Evolutionary conservation across 1,140 invertebrate species (phyloP).

Genomic region (Neuroterus valhalla): DNA sequence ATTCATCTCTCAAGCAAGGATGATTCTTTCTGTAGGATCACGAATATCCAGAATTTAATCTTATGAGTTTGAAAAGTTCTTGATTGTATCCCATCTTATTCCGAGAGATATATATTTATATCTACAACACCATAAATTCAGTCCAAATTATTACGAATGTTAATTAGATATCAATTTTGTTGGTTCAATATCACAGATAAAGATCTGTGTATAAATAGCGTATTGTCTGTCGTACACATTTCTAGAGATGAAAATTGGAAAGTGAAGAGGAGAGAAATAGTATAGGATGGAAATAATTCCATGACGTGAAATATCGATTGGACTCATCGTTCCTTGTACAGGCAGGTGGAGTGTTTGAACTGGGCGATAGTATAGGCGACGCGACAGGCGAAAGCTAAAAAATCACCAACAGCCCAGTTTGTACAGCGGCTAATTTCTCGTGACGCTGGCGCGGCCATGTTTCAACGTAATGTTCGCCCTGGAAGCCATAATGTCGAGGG

Average conservation of each 20-base stretch:
- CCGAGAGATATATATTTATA: no score
- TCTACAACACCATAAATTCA: no score
- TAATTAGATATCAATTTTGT: no score
- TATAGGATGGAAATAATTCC: conserved; percentile 27
- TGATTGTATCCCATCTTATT: no score
- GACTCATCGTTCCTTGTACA: neutral
- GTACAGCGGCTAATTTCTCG: conserved; percentile 34
- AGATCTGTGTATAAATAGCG: no score
- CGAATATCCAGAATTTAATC: no score
- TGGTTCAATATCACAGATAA: no score
- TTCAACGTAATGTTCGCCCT: conserved; percentile 37
- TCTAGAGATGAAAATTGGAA: conserved; percentile 31
- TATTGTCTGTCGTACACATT: no score
- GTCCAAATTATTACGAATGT: no score
- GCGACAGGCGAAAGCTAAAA: conserved; percentile 10
- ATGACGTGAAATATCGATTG: neutral
- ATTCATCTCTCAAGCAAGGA: no score
- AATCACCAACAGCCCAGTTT: conserved; percentile 18
- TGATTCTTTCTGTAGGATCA: no score
- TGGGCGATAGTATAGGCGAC: neutral
- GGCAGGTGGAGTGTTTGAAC: neutral
- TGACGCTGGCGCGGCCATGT: conserved; percentile 29
- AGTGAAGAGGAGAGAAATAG: neutral
- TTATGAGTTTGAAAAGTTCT: no score
- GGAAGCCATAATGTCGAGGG: conserved; percentile 32